Evolutionary conservation across 2,888 invertebrate genomes (phyloP).

Genomic region (Unio pictorum): DNA sequence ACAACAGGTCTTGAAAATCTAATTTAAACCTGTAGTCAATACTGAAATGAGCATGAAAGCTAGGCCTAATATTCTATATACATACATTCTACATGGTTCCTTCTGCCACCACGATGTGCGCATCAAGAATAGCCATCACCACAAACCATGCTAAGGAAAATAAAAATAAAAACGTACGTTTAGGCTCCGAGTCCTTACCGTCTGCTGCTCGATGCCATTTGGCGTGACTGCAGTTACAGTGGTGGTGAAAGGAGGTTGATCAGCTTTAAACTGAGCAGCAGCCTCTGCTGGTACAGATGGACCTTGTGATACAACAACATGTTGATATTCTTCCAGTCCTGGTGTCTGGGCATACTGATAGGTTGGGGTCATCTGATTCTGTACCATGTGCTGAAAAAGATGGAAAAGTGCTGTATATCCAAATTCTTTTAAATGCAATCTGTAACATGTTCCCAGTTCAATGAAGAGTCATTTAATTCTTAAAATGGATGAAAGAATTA

Average conservation of each 20-base stretch:
- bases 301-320: slow-evolving; percentile 55
- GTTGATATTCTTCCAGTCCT: slow-evolving; percentile 63
- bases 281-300: slow-evolving; percentile 51
- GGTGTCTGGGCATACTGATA: slow-evolving; percentile 68
- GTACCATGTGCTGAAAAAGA: slow-evolving; percentile 91
- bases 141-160: slow-evolving; percentile 32
- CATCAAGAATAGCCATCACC: slow-evolving; percentile 26
- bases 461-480: too few species aligned
- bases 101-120: slow-evolving; percentile 17
- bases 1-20: too few species aligned
- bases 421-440: too few species aligned
- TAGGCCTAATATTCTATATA: slow-evolving; percentile 7
- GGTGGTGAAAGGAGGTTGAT: slow-evolving; percentile 53
- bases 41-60: too few species aligned
- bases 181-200: slow-evolving; percentile 71
- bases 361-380: slow-evolving; percentile 82
- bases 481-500: too few species aligned
- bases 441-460: too few species aligned
- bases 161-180: slow-evolving; percentile 53
- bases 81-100: slow-evolving; percentile 4
- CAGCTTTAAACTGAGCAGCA: slow-evolving; percentile 42
- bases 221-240: slow-evolving; percentile 64
- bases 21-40: too few species aligned
- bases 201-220: slow-evolving; percentile 78
- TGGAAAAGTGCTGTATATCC: slow-evolving; percentile 28